These are phyloP conservation scores for Leptinotarsa peninsularis DNA, from an alignment of 2,888 invertebrate genomes.

Conservation along the genomic window DNA sequence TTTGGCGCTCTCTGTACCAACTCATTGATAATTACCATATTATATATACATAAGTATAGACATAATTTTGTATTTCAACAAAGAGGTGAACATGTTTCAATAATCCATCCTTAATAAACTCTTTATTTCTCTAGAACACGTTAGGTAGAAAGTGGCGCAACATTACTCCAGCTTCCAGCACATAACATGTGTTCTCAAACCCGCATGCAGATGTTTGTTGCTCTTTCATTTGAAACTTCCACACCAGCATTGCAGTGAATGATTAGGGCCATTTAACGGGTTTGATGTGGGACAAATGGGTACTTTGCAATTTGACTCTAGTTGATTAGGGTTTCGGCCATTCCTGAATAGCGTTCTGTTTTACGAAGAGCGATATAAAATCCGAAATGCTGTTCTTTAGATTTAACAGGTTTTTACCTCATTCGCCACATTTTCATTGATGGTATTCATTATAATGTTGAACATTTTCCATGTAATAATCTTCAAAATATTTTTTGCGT, in stretches of 20 bases:
- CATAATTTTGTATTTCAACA: no score
- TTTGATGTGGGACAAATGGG: slow-evolving; percentile 3
- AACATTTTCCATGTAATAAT: no score
- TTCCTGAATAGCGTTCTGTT: background rate
- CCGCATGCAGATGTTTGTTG: slow-evolving; percentile 19
- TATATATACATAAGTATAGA: no score
- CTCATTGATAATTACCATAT: no score
- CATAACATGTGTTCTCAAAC: background rate
- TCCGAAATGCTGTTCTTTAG: no score
- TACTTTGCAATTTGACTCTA: background rate
- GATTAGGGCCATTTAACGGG: background rate
- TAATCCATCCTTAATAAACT: no score
- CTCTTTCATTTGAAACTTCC: background rate
- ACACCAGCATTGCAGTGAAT: slow-evolving; percentile 11
- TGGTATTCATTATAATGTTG: no score
- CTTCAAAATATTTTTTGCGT: no score
- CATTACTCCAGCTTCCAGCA: background rate
- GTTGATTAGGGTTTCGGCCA: slow-evolving; percentile 1
- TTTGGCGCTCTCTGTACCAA: no score
- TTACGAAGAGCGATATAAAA: no score
- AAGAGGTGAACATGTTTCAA: no score
- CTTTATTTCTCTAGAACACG: no score
- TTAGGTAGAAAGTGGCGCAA: background rate
- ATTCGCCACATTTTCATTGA: background rate
- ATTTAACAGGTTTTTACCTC: background rate